Percentiles rank a stretch among this genome's conserved stretches.
phyloP scores from a whole-genome alignment of 1,140 invertebrate genomes.

The Pogonus chalceus region DNA sequence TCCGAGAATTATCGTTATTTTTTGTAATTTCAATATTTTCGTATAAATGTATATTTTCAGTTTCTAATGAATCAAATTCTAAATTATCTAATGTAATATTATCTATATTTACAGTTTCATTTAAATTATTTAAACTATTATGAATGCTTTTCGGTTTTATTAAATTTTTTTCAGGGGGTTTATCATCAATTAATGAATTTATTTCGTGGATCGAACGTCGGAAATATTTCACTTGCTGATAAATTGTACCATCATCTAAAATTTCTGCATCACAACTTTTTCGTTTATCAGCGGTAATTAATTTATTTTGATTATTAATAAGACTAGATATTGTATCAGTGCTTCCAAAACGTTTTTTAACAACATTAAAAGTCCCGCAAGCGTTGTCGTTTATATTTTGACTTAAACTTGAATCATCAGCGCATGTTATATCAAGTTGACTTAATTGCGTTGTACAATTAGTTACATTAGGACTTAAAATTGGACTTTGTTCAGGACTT shows the following conservation, averaged over 20 bases:
- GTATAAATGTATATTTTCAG: constrained; percentile 21
- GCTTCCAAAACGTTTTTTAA: background rate
- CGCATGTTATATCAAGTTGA: background rate
- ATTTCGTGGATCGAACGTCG: constrained; percentile 62
- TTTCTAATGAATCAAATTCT: constrained; percentile 26
- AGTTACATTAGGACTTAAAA: background rate
- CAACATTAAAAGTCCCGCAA: background rate
- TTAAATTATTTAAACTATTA: background rate
- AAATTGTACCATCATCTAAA: constrained; percentile 43
- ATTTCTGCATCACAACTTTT: constrained; percentile 31
- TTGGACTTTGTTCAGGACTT: background rate
- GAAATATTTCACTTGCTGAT: constrained; percentile 66
- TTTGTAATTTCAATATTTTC: constrained; percentile 20
- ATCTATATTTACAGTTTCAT: background rate
- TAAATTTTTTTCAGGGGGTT: constrained; percentile 28
- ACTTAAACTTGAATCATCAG: background rate
- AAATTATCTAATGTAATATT: background rate
- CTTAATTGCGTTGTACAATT: background rate
- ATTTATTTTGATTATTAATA: background rate
- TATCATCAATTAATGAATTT: constrained; percentile 48
- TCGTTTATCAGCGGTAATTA: constrained; percentile 23
- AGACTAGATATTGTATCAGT: background rate
- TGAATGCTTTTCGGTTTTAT: constrained; percentile 18
- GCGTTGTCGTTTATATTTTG: background rate
- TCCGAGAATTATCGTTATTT: background rate